Conservation (phyloP, 2,797 vertebrate genomes). For the Molossus molossus region DNA sequence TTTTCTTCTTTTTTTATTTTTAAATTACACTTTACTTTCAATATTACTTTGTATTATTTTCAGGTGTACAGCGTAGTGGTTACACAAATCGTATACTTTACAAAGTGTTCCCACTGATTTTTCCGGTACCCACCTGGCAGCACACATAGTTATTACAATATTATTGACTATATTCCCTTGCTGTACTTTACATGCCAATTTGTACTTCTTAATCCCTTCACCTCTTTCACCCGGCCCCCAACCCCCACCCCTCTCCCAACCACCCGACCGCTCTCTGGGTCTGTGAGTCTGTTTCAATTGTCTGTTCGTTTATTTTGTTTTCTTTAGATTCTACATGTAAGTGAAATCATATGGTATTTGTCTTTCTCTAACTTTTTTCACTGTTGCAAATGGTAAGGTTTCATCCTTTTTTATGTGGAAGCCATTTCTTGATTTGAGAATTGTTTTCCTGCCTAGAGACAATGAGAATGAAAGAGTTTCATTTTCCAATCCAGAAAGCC, state of each 20-base stretch:
- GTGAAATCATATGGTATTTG: neutral
- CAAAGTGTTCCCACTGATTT: neutral
- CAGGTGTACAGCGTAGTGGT: neutral
- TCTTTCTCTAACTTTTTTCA: neutral
- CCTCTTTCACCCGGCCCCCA: neutral
- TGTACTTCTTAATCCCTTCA: neutral
- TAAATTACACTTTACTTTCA: neutral
- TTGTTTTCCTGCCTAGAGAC: slow-evolving; percentile 30
- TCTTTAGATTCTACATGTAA: neutral
- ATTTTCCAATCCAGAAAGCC: neutral
- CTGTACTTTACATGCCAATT: neutral
- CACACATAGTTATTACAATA: neutral
- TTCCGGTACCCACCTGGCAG: neutral
- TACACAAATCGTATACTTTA: neutral
- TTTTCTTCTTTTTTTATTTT: neutral
- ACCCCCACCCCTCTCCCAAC: neutral
- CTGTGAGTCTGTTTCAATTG: neutral
- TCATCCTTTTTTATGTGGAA: neutral
- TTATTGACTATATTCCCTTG: neutral
- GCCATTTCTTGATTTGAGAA: slow-evolving; percentile 60
- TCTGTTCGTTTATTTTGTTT: neutral
- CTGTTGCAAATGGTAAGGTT: neutral
- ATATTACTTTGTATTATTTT: neutral
- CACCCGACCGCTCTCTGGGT: neutral
- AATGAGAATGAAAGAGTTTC: slow-evolving; percentile 47